Percentiles rank a stretch among this genome's conserved stretches.
Evolutionary conservation across 2,797 vertebrate genomes (phyloP).

Genomic region (Melanotaenia parkinsoni): DNA sequence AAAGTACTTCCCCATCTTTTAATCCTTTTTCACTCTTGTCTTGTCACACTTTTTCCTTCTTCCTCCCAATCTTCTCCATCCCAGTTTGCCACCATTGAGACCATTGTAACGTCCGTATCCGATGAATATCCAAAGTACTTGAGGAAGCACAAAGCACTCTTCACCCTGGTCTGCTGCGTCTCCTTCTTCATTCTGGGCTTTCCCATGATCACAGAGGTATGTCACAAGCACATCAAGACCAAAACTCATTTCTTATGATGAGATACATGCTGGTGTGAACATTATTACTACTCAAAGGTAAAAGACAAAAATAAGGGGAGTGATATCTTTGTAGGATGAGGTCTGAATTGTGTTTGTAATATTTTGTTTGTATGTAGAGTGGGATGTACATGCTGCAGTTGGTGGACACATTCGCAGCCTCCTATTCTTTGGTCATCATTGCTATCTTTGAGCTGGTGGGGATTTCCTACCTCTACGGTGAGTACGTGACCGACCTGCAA

Average conservation of each 20-base stretch:
- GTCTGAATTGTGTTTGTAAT: not conserved
- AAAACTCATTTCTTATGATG: slow-evolving; percentile 26
- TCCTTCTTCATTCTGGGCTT: slow-evolving; percentile 96
- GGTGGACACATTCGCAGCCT: slow-evolving; percentile 95
- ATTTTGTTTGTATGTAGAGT: slow-evolving; percentile 79
- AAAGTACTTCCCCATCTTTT: not conserved
- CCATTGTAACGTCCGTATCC: slow-evolving; percentile 95
- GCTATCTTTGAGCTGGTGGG: slow-evolving; percentile 97
- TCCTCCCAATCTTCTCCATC: not conserved
- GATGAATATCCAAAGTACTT: slow-evolving; percentile 97
- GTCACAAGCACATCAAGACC: not conserved
- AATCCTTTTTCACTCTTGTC: not conserved
- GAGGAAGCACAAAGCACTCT: slow-evolving; percentile 92
- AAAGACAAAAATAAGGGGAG: too few relatives aligned
- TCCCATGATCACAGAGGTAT: slow-evolving; percentile 96
- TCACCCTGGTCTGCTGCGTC: slow-evolving; percentile 92
- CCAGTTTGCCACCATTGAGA: slow-evolving; percentile 98
- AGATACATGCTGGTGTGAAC: slow-evolving; percentile 8
- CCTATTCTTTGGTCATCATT: slow-evolving; percentile 97
- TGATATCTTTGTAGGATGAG: not conserved
- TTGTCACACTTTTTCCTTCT: not conserved
- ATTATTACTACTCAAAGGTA: slow-evolving; percentile 3
- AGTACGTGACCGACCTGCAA: slow-evolving; percentile 60
- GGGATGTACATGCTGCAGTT: slow-evolving; percentile 98
- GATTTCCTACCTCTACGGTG: slow-evolving; percentile 95